Evolutionary conservation across 2,113 vertebrate genomes (phyloP), one percentile per base, ranked within the genome.

Genomic region (Cheilinus undulatus): DNA sequence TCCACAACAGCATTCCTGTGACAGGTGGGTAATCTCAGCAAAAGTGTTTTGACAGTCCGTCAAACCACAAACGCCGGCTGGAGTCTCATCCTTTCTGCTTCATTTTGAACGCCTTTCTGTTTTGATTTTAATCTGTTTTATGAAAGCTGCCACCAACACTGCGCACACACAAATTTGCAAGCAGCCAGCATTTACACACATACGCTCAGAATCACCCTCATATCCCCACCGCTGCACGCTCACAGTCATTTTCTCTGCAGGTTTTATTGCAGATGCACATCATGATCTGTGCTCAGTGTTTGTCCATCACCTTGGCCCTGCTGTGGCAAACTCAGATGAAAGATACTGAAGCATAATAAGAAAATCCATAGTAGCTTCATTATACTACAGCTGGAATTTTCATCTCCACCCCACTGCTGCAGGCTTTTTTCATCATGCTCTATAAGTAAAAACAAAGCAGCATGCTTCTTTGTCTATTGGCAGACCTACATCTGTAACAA

Each of bases 51-150:
- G 87, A 89, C 85, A 85, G 83, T 76, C 64, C 83, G 68, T 89
- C 87, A 91, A 71, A 73, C 26, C 74, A 22, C 66, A 65, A 69
- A 71, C 30, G 5, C 40, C 15, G 51, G 58, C 71, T 57, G 58
- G 24, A 83, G 73, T 69, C 80, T 78, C 56, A 87, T 83, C 81
- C 77, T 72, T 69, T 78, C 54, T 32, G 76, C 68, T 79, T 89
- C 76, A 83, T 86, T 88, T 89, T 73, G 74, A 86, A 84, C 78
- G 76, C 82, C 71, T 78, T 73, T 85, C 67, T 45, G 51, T 81
- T 83, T 83, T 80, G 86, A 91, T 91, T 85, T 80, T 84, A 85
- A 88, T 89, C 87, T 88, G 51, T 57, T 74, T 69, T 87, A 87
- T 89, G 82, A 87, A 84, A 78, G n/a, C 63, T 26, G 10, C 38